These are phyloP conservation scores for Thymallus thymallus DNA, from an alignment of 2,113 vertebrate genomes.

Conservation along the genomic window DNA sequence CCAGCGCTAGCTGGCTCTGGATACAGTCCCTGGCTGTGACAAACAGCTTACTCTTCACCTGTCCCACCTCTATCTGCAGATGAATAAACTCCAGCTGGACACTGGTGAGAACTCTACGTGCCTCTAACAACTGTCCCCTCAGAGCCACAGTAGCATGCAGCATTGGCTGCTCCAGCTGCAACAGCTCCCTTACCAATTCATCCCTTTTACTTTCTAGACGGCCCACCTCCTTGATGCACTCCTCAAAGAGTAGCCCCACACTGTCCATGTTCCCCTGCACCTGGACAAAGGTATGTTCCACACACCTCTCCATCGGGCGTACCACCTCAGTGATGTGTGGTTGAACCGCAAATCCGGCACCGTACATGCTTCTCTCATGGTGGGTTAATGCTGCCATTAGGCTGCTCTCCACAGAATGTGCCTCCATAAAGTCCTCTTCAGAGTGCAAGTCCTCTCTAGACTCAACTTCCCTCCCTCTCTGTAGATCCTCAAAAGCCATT, in stretches of 20 bases:
- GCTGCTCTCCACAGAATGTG: neutral
- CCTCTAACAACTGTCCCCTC: slow-evolving; percentile 73
- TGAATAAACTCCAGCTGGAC: slow-evolving; percentile 78
- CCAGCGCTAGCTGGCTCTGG: slow-evolving; percentile 83
- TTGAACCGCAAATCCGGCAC: neutral
- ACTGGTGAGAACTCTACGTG: slow-evolving; percentile 72
- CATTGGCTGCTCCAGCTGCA: slow-evolving; percentile 78
- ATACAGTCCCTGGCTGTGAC: slow-evolving; percentile 82
- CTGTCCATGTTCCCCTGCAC: slow-evolving; percentile 30
- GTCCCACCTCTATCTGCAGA: slow-evolving; percentile 77
- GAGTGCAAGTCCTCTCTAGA: slow-evolving; percentile 16
- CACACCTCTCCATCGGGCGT: neutral
- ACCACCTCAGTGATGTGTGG: neutral
- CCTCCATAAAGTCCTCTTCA: slow-evolving; percentile 3
- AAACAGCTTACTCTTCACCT: slow-evolving; percentile 85
- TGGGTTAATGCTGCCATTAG: neutral
- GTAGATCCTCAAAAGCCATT: slow-evolving; percentile 9
- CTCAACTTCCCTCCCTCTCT: neutral
- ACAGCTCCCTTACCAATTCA: slow-evolving; percentile 76
- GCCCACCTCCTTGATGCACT: slow-evolving; percentile 79
- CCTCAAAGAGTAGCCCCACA: slow-evolving; percentile 55
- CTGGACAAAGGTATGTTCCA: neutral
- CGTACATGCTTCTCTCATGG: neutral
- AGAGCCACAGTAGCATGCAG: slow-evolving; percentile 76
- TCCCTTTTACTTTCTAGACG: slow-evolving; percentile 79